Conservation (phyloP, 2,113 vertebrate genomes). For the Thomomys bottae region DNA sequence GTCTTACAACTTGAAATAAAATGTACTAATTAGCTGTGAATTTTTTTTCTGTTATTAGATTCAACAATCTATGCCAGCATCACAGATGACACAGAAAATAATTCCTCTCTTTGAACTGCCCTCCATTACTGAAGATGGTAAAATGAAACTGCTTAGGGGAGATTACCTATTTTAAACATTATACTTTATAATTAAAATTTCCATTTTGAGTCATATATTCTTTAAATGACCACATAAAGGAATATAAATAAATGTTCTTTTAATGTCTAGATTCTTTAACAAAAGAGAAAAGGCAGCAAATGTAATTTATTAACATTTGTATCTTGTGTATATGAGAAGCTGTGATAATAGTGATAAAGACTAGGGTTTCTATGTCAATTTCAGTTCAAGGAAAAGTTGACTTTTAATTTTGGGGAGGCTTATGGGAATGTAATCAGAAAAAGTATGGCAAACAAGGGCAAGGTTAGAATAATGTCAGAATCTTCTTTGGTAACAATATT, state of each 20-base stretch:
- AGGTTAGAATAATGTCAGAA: not conserved
- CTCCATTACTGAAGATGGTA: conserved; percentile 80
- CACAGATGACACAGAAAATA: conserved; percentile 87
- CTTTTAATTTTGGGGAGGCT: not conserved
- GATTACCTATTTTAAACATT: not conserved
- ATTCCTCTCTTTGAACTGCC: conserved; percentile 87
- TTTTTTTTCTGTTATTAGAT: conserved; percentile 83
- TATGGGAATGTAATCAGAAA: not conserved
- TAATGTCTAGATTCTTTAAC: not conserved
- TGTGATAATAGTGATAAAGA: not conserved
- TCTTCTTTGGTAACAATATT: not conserved
- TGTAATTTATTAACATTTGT: not conserved
- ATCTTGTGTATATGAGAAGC: not conserved
- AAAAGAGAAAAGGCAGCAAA: not conserved
- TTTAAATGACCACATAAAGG: not conserved
- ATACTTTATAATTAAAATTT: not conserved
- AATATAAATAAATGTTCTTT: not conserved
- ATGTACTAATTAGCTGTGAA: not conserved
- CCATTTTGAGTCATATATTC: conserved; percentile 28
- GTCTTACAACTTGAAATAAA: conserved; percentile 13
- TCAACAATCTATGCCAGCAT: conserved; percentile 83
- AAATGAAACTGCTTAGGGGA: conserved; percentile 57
- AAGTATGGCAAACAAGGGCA: not conserved
- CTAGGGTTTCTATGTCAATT: not conserved
- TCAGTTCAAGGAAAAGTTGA: not conserved